Conservation (phyloP, 2,113 vertebrate species). For the Cranoglanis bouderius region DNA sequence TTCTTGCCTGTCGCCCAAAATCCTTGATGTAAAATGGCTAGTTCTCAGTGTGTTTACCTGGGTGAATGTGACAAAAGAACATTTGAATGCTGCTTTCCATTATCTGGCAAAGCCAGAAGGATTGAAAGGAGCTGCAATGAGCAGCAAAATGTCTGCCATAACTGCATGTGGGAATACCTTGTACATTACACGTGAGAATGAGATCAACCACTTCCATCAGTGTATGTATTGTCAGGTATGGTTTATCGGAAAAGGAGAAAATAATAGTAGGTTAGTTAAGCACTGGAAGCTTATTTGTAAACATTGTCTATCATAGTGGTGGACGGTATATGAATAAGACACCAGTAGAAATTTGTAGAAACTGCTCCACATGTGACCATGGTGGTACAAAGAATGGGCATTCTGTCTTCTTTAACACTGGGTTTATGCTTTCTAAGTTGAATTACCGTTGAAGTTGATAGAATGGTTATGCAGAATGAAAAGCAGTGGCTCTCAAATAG, state of each 20-base stretch:
- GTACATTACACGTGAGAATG: background rate
- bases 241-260: background rate
- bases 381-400: background rate
- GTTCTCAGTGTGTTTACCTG: constrained; percentile 31
- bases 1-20: constrained; percentile 33
- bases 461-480: background rate
- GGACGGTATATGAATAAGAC: background rate
- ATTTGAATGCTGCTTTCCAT: background rate
- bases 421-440: background rate
- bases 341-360: background rate
- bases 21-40: constrained; percentile 7
- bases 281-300: background rate
- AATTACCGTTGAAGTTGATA: background rate
- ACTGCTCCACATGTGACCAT: background rate
- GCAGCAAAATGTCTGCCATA: background rate
- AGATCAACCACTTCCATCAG: background rate
- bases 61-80: background rate
- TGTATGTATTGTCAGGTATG: background rate
- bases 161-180: background rate
- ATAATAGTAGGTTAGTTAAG: background rate
- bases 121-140: background rate
- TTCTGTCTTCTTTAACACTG: background rate
- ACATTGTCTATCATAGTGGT: background rate
- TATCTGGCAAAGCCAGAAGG: background rate
- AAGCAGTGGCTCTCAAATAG: background rate